These are phyloP conservation scores for Hemistola chrysoprasaria DNA, from an alignment of 2,888 invertebrate species.

Conservation along the genomic window DNA sequence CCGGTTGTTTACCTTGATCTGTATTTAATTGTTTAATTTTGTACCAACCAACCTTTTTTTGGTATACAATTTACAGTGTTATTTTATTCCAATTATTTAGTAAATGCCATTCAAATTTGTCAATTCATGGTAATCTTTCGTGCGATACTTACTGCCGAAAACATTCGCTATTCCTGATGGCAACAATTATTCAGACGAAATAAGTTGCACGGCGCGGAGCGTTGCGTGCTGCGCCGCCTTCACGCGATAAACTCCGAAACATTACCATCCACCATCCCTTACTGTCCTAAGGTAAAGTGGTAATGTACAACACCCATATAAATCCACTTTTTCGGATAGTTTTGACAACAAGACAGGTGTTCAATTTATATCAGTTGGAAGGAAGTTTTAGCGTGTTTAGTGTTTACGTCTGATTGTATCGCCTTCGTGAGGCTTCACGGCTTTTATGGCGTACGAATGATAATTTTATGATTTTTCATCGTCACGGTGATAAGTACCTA, in stretches of 20 bases:
- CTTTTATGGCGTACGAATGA: slow-evolving; percentile 51
- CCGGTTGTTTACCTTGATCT: no score
- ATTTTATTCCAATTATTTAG: no score
- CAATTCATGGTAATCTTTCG: no score
- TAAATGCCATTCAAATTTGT: no score
- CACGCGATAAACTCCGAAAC: slow-evolving; percentile 33
- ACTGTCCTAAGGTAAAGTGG: slow-evolving; percentile 36
- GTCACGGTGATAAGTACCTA: slow-evolving; percentile 1
- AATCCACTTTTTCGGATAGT: slow-evolving; percentile 35
- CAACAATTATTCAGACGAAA: slow-evolving; percentile 64
- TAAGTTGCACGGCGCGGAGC: slow-evolving; percentile 46
- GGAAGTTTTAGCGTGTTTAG: slow-evolving; percentile 54
- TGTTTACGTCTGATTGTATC: slow-evolving; percentile 58
- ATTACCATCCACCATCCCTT: slow-evolving; percentile 36
- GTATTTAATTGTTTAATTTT: no score
- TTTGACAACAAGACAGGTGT: slow-evolving; percentile 64
- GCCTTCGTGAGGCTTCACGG: slow-evolving; percentile 32
- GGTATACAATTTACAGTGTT: no score
- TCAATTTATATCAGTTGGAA: slow-evolving; percentile 59
- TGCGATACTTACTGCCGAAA: slow-evolving; percentile 27
- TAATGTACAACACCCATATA: slow-evolving; percentile 40
- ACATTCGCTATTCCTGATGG: slow-evolving; percentile 50
- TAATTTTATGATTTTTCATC: slow-evolving; percentile 43
- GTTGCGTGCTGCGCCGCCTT: slow-evolving; percentile 36
- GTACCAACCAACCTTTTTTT: no score